Conservation (phyloP, 2,888 invertebrate genomes). For the Macrophya annulata region DNA sequence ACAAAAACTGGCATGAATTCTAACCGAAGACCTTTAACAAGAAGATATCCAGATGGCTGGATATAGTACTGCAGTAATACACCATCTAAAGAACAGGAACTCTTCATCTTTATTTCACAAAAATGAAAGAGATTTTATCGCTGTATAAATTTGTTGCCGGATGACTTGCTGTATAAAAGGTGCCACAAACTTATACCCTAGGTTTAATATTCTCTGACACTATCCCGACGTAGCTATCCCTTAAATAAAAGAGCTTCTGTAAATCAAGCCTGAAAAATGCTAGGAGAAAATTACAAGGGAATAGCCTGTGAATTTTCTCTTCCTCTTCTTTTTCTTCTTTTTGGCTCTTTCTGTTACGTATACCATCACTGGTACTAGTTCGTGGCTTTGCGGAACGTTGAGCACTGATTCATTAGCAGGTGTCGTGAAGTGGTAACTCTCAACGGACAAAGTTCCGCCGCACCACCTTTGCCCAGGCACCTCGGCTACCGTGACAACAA, state of each 20-base stretch:
- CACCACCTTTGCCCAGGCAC: constrained; percentile 31
- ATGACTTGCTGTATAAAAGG: not conserved
- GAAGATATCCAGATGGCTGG: not conserved
- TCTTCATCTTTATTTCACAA: not conserved
- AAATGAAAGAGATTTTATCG: not conserved
- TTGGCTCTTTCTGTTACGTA: not conserved
- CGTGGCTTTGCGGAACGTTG: constrained; percentile 34
- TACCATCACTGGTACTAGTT: constrained; percentile 15
- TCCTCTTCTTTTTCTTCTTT: not conserved
- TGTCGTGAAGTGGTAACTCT: constrained; percentile 51
- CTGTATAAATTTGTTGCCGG: not conserved
- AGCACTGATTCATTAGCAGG: constrained; percentile 58
- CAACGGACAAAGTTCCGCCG: constrained; percentile 34
- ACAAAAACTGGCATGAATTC: not conserved
- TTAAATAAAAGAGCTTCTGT: constrained; percentile 10
- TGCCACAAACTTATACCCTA: not conserved
- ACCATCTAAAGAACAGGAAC: not conserved
- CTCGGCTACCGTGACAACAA: constrained; percentile 30
- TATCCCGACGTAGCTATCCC: not conserved
- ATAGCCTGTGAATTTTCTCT: constrained; percentile 35
- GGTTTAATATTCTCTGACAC: not conserved
- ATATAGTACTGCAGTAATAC: constrained; percentile 2
- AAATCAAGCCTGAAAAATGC: constrained; percentile 13
- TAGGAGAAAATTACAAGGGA: not conserved
- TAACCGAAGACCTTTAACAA: not conserved